Conservation (phyloP, 2,113 vertebrate genomes). For the Phalacrocorax aristotelis region DNA sequence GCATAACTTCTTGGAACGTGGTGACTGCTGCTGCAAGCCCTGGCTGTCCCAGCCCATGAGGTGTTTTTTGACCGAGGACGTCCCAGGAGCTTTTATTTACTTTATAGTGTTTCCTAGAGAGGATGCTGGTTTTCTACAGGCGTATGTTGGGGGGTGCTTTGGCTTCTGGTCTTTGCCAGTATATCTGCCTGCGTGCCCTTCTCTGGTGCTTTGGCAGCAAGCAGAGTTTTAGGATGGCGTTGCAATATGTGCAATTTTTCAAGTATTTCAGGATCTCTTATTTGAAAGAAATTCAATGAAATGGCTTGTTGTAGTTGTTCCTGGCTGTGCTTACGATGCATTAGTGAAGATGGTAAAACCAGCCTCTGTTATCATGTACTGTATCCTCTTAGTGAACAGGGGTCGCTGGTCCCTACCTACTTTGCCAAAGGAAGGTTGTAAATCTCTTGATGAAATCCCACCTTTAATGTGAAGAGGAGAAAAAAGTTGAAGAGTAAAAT, state of each 20-base stretch:
- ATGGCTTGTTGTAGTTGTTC: not conserved
- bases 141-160: not conserved
- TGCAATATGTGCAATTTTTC: not conserved
- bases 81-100: not conserved
- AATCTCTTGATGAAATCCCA: not conserved
- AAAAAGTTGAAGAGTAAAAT: not conserved
- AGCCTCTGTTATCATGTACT: fast-evolving
- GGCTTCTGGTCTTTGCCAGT: not conserved
- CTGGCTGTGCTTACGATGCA: not conserved
- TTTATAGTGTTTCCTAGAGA: not conserved
- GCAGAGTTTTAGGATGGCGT: not conserved
- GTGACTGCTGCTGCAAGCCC: not conserved
- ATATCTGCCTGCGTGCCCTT: fast-evolving
- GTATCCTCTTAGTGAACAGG: not conserved
- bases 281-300: not conserved
- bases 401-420: not conserved
- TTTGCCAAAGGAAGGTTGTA: not conserved
- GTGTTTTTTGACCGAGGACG: not conserved
- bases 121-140: not conserved
- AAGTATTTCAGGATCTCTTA: not conserved
- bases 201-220: not conserved
- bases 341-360: not conserved
- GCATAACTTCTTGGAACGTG: not conserved
- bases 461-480: not conserved
- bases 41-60: not conserved